Percentiles rank a stretch among this genome's conserved stretches.
phyloP scores from a whole-genome alignment of 1,140 invertebrate species.

The Lithobius niger region DNA sequence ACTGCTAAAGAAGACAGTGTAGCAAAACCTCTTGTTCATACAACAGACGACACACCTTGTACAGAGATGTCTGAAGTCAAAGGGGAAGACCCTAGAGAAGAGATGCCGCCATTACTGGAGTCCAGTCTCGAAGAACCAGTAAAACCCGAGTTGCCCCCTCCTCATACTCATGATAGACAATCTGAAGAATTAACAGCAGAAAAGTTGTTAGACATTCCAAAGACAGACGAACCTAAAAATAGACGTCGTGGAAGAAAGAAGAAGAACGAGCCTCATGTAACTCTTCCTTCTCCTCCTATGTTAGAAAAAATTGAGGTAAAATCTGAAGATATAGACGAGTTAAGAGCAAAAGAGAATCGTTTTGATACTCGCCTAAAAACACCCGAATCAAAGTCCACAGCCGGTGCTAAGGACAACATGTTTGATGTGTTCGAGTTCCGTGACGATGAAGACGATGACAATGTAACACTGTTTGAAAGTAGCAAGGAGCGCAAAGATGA shows the following conservation, averaged over 20 bases:
- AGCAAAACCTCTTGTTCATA: too few relatives aligned
- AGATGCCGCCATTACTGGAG: background rate
- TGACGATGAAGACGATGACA: constrained; percentile 10
- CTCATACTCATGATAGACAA: background rate
- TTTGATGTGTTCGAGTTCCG: constrained; percentile 12
- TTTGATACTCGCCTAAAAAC: background rate
- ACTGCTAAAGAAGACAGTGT: too few relatives aligned
- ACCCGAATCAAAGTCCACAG: background rate
- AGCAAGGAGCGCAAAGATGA: constrained; percentile 3
- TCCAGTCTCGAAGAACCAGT: background rate
- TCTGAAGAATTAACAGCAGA: background rate
- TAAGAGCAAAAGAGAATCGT: background rate
- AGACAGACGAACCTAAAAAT: constrained; percentile 1
- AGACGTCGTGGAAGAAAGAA: constrained; percentile 7
- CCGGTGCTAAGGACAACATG: background rate
- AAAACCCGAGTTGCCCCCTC: too few relatives aligned
- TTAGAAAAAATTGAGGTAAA: background rate
- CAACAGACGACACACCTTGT: background rate
- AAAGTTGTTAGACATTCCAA: background rate
- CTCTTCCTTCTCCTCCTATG: background rate
- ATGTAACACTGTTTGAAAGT: constrained; percentile 5
- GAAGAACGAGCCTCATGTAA: background rate
- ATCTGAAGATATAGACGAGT: background rate
- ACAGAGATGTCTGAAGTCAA: background rate
- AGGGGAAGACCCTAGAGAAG: background rate